These are phyloP conservation scores for Ariopsis seemanni DNA, from an alignment of 2,113 vertebrate species.

Conservation along the genomic window DNA sequence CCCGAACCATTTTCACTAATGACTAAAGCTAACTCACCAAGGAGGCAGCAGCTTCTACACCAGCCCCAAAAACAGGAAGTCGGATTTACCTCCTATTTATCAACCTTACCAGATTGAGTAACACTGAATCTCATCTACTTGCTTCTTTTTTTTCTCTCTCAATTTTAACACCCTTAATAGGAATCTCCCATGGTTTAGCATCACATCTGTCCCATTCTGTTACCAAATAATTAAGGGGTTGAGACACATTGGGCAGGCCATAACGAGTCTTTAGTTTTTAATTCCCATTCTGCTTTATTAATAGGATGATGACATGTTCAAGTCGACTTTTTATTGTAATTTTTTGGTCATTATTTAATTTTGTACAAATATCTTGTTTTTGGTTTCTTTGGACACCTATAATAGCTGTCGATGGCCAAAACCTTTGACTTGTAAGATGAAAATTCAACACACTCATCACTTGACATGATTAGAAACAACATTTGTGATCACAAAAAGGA, in stretches of 20 bases:
- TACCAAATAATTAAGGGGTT: conserved; percentile 66
- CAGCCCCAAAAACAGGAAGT: conserved; percentile 5
- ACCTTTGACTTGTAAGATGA: neutral
- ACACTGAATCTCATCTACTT: neutral
- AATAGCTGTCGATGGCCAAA: neutral
- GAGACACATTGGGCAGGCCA: conserved; percentile 65
- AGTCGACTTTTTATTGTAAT: neutral
- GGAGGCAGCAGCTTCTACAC: neutral
- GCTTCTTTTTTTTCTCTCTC: neutral
- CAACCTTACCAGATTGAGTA: conserved; percentile 14
- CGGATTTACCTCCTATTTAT: conserved; percentile 36
- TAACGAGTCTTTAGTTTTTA: conserved; percentile 1
- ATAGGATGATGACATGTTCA: neutral
- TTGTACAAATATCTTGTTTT: neutral
- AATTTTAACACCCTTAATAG: conserved; percentile 47
- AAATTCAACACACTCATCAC: neutral
- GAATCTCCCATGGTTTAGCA: conserved; percentile 65
- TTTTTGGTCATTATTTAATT: neutral
- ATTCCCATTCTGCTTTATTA: neutral
- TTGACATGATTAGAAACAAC: neutral
- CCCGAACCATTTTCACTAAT: conserved; percentile 21
- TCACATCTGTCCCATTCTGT: conserved; percentile 59
- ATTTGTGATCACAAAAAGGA: neutral
- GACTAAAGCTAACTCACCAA: conserved; percentile 27
- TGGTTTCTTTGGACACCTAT: conserved; percentile 28